Percentiles rank a stretch among this genome's conserved stretches.
Evolutionary conservation across 2,888 invertebrate species (phyloP).

Genomic region (Taphrorychus bicolor): DNA sequence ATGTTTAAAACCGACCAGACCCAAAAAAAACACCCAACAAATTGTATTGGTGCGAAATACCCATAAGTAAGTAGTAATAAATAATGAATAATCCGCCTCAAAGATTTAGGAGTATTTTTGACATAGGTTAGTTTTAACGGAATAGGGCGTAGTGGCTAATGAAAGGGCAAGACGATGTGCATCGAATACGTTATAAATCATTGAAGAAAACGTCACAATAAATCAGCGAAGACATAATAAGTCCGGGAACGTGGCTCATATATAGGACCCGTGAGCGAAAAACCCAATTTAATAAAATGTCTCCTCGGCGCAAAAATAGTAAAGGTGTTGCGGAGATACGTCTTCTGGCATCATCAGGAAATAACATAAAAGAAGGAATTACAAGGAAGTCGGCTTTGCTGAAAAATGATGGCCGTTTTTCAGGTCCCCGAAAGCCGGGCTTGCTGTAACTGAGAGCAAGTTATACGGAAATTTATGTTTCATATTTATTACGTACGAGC

Average conservation of each 20-base stretch:
- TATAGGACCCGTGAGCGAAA: constrained; percentile 21
- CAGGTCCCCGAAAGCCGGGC: constrained; percentile 16
- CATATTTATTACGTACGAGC: constrained; percentile 13
- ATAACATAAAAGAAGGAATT: constrained; percentile 30
- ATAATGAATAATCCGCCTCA: too few relatives aligned
- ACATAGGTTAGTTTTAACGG: too few relatives aligned
- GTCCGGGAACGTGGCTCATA: constrained; percentile 18
- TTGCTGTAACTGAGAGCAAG: constrained; percentile 9
- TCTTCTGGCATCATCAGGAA: constrained; percentile 5
- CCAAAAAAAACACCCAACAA: too few relatives aligned
- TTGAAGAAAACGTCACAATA: constrained; percentile 5
- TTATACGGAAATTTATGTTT: constrained; percentile 24
- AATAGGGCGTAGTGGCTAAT: too few relatives aligned
- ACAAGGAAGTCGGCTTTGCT: constrained; percentile 29
- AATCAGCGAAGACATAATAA: constrained; percentile 20
- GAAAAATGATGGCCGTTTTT: constrained; percentile 35
- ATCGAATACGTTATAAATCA: constrained; percentile 7
- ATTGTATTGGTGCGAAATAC: too few relatives aligned
- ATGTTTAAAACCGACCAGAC: too few relatives aligned
- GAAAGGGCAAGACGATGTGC: too few relatives aligned
- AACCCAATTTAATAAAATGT: constrained; percentile 33
- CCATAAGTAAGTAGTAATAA: too few relatives aligned
- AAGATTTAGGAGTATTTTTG: too few relatives aligned
- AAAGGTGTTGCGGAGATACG: constrained; percentile 33
- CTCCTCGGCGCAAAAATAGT: constrained; percentile 23